Percentiles rank a stretch among this genome's conserved stretches.
phyloP scores from a whole-genome alignment of 1,140 invertebrate genomes.

The Ectropis grisescens region DNA sequence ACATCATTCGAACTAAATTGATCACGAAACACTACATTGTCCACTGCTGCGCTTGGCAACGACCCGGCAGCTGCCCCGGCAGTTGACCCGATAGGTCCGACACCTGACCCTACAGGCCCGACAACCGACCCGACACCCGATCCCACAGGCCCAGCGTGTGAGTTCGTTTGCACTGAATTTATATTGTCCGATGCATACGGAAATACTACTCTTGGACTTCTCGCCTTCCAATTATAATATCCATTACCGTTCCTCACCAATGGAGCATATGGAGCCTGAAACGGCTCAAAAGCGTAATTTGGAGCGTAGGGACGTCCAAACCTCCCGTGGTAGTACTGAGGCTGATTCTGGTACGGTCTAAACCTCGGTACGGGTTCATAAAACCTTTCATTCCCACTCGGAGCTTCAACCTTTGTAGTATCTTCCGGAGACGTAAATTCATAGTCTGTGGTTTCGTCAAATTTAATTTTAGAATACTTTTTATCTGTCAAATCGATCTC shows the following conservation, averaged over 20 bases:
- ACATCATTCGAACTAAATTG: slow-evolving; percentile 71
- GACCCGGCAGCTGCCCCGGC: no score
- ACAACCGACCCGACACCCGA: no score
- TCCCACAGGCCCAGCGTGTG: slow-evolving; percentile 51
- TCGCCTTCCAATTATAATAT: slow-evolving; percentile 60
- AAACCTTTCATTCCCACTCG: slow-evolving; percentile 41
- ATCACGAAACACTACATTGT: slow-evolving; percentile 73
- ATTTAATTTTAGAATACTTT: slow-evolving; percentile 42
- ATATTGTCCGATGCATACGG: slow-evolving; percentile 57
- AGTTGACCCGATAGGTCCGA: slow-evolving; percentile 42
- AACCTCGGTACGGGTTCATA: slow-evolving; percentile 38
- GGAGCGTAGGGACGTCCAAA: slow-evolving; percentile 47
- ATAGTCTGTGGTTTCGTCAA: slow-evolving; percentile 45
- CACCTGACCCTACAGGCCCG: slow-evolving; percentile 30
- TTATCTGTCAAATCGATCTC: slow-evolving; percentile 51
- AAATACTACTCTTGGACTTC: slow-evolving; percentile 72
- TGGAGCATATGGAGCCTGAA: slow-evolving; percentile 29
- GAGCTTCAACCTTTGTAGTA: slow-evolving; percentile 15
- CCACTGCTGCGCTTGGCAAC: slow-evolving; percentile 37
- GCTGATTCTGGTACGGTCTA: slow-evolving; percentile 21
- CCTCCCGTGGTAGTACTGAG: slow-evolving; percentile 46
- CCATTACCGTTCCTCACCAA: slow-evolving; percentile 36
- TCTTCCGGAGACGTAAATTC: slow-evolving; percentile 47
- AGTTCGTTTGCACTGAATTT: slow-evolving; percentile 59
- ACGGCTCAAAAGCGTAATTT: slow-evolving; percentile 37